A percentile compares a stretch with the other conserved stretches of the same genome.
phyloP scores from a whole-genome alignment of 2,113 vertebrate species.

The Campylomormyrus numenius region DNA sequence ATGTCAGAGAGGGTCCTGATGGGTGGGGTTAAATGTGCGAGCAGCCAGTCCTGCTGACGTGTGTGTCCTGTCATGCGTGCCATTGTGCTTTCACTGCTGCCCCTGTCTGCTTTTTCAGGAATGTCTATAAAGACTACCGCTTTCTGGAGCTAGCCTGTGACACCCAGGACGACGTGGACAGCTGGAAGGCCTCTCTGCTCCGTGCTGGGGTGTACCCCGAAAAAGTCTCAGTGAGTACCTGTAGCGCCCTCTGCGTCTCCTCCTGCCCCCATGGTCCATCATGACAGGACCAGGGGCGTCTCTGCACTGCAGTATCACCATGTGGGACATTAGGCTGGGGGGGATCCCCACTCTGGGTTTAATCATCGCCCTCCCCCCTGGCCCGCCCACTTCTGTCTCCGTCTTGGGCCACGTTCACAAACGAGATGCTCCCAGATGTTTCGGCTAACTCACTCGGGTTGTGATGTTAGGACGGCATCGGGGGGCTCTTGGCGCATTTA shows the following conservation, averaged over 20 bases:
- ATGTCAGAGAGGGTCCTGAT: background rate
- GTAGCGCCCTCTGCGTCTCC: conserved; percentile 46
- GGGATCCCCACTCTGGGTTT: conserved; percentile 59
- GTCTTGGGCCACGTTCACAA: conserved; percentile 1
- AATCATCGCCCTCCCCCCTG: conserved; percentile 55
- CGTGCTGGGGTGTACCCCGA: conserved; percentile 86
- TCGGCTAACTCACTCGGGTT: conserved; percentile 26
- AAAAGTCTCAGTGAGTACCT: conserved; percentile 71
- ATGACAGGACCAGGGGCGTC: conserved; percentile 56
- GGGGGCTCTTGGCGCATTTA: conserved; percentile 25
- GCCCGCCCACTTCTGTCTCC: conserved; percentile 37
- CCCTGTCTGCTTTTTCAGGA: conserved; percentile 57
- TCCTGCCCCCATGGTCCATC: conserved; percentile 1
- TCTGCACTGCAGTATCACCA: conserved; percentile 63
- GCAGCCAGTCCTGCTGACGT: conserved; percentile 8
- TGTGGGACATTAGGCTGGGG: conserved; percentile 48
- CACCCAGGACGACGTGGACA: conserved; percentile 84
- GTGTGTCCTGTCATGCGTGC: background rate
- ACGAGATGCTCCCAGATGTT: background rate
- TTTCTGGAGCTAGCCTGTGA: conserved; percentile 83
- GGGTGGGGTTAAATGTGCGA: background rate
- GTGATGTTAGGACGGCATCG: conserved; percentile 32
- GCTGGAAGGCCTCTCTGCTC: conserved; percentile 90
- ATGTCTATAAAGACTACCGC: conserved; percentile 92
- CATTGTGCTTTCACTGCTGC: background rate